These are phyloP conservation scores for Lates japonicus DNA, from an alignment of 2,797 vertebrate genomes.

Conservation along the genomic window DNA sequence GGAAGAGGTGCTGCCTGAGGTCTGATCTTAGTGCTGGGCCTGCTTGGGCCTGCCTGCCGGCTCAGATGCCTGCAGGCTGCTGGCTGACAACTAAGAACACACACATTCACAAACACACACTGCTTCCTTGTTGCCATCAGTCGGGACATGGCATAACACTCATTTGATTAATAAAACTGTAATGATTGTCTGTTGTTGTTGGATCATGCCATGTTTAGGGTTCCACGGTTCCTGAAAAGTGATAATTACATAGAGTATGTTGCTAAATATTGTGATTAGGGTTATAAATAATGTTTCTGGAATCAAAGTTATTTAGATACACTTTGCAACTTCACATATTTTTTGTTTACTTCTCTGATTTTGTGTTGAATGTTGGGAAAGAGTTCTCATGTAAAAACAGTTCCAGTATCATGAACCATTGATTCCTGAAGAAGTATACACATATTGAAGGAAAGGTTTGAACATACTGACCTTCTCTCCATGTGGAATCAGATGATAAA, in stretches of 20 bases:
- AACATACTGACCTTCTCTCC: background rate
- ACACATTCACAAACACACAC: constrained; percentile 17
- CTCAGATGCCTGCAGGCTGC: constrained; percentile 49
- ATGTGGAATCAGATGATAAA: too few species aligned
- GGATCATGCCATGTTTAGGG: background rate
- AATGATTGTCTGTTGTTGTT: constrained; percentile 7
- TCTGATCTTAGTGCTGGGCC: constrained; percentile 45
- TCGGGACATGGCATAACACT: constrained; percentile 21
- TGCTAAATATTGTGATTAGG: constrained; percentile 7
- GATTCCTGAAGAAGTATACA: background rate
- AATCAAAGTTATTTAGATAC: background rate
- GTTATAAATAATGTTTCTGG: background rate
- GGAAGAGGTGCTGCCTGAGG: constrained; percentile 45
- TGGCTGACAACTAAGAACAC: constrained; percentile 29
- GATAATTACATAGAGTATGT: background rate
- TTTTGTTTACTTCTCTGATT: background rate
- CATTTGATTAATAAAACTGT: constrained; percentile 29
- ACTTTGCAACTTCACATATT: background rate
- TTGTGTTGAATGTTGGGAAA: background rate
- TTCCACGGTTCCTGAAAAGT: background rate
- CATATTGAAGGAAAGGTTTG: background rate
- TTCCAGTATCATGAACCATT: background rate
- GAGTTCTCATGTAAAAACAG: background rate
- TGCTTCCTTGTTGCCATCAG: constrained; percentile 32
- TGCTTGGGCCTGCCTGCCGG: constrained; percentile 59